Percentiles rank a stretch among this genome's conserved stretches.
phyloP scores from a whole-genome alignment of 1,140 invertebrate genomes.

The Wiebesia pumilae region DNA sequence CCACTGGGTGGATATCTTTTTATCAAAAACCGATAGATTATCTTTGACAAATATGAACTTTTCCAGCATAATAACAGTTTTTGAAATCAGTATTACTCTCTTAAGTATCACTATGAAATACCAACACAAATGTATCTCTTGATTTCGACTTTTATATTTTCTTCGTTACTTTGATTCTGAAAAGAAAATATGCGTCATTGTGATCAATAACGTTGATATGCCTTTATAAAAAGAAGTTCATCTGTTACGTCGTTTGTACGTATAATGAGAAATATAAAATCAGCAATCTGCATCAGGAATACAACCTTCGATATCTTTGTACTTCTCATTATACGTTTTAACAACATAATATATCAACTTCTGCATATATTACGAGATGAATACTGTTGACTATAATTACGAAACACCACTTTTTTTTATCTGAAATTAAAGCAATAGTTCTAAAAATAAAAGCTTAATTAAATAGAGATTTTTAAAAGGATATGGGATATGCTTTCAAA shows the following conservation, averaged over 20 bases:
- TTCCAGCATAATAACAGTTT: too few relatives aligned
- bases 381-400: conserved; percentile 3
- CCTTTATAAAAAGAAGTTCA: conserved; percentile 21
- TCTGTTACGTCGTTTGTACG: conserved; percentile 18
- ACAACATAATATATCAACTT: conserved; percentile 22
- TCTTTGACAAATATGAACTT: too few relatives aligned
- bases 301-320: conserved; percentile 11
- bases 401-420: background rate
- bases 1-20: too few relatives aligned
- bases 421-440: background rate
- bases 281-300: conserved; percentile 10
- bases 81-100: too few relatives aligned
- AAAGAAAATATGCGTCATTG: conserved; percentile 16
- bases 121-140: background rate
- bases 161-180: background rate
- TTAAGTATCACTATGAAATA: too few relatives aligned
- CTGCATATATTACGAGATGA: background rate
- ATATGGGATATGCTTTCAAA: background rate
- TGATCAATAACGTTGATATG: conserved; percentile 9
- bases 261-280: conserved; percentile 22
- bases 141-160: background rate
- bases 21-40: too few relatives aligned
- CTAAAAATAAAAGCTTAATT: conserved; percentile 3
- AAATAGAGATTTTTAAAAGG: background rate
- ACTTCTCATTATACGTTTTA: conserved; percentile 17